Evolutionary conservation across 1,140 invertebrate species (phyloP), one percentile per base, ranked within the genome.

Genomic region (Penaeus indicus): DNA sequence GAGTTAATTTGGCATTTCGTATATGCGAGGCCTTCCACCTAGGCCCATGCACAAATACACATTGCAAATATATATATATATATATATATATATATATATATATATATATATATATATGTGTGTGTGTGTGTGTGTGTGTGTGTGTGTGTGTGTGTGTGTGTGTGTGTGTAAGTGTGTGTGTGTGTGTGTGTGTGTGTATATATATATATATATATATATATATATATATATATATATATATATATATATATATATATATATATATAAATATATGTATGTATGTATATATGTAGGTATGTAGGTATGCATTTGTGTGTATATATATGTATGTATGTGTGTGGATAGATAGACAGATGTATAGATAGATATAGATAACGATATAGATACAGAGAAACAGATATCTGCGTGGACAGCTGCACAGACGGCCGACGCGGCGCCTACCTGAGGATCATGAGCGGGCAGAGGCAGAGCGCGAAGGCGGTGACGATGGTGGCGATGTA

Each of bases 401-500:
- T 2, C n/a, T 13, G 10, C 13, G n/a, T n/a, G 38, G 38, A 42
- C 5, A 8, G 7, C 0, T 42, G 4, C 4, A 42, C 38, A 42
- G 38, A 42, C 38, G 38, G 38, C 1, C 2, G 5, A 5, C 25
- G 5, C 42, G 16, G 92, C 19, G 92, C 93, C 90, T 93, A 93
- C 90, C 95, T 94, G 4, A 96, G 93, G 61, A 96, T 93, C 94
- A 96, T 95, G 63, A 96, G 91, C 1, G 96, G 96, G 91, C 95
- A 95, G 85, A 96, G 92, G 90, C 94, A 95, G 64, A 95, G 93
- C 38, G 95, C 95, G 91, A 95, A 95, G 21, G 94, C 91, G 18
- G 94, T 94, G 5, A 95, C 94, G 94, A 96, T 96, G 75, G 94
- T 92, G 16, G 95, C 94, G 16, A 96, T 93, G 91, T 96, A 96